Percentiles rank a stretch among this genome's conserved stretches.
phyloP scores from a whole-genome alignment of 2,888 invertebrate species.

The Byasa hedistus region DNA sequence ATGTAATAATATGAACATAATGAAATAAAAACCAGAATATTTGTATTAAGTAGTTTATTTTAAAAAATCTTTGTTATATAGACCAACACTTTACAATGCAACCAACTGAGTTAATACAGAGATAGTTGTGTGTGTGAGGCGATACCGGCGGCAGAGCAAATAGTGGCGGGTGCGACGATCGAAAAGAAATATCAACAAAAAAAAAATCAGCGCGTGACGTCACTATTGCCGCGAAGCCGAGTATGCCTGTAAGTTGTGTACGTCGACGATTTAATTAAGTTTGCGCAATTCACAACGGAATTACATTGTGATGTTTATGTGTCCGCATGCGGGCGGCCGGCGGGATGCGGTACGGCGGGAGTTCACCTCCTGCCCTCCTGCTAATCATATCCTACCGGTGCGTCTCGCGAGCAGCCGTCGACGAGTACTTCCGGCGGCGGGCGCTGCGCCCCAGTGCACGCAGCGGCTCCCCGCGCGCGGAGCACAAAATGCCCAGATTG shows the following conservation, averaged over 20 bases:
- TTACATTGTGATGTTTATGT: conserved; percentile 10
- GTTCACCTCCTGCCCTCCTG: background rate
- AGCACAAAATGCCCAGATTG: conserved; percentile 60
- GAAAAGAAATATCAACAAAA: too few relatives aligned
- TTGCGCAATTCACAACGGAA: conserved; percentile 22
- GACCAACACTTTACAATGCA: conserved; percentile 73
- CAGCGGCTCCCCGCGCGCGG: conserved; percentile 48
- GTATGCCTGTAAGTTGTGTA: too few relatives aligned
- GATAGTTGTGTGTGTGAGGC: conserved; percentile 42
- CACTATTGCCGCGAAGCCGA: too few relatives aligned
- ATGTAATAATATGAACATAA: too few relatives aligned
- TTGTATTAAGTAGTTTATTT: conserved; percentile 77
- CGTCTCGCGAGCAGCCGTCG: conserved; percentile 17
- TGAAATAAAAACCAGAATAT: conserved; percentile 54
- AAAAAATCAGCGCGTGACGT: too few relatives aligned
- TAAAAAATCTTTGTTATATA: conserved; percentile 79
- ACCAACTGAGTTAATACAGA: conserved; percentile 56
- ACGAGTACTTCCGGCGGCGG: conserved; percentile 33
- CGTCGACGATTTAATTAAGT: background rate
- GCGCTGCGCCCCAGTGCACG: too few relatives aligned
- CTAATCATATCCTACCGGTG: conserved; percentile 15
- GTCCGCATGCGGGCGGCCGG: background rate
- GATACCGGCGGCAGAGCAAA: conserved; percentile 29
- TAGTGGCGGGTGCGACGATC: conserved; percentile 27
- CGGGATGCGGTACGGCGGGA: background rate